These are phyloP conservation scores for Neodiprion lecontei DNA, from an alignment of 1,140 invertebrate species.

Conservation along the genomic window DNA sequence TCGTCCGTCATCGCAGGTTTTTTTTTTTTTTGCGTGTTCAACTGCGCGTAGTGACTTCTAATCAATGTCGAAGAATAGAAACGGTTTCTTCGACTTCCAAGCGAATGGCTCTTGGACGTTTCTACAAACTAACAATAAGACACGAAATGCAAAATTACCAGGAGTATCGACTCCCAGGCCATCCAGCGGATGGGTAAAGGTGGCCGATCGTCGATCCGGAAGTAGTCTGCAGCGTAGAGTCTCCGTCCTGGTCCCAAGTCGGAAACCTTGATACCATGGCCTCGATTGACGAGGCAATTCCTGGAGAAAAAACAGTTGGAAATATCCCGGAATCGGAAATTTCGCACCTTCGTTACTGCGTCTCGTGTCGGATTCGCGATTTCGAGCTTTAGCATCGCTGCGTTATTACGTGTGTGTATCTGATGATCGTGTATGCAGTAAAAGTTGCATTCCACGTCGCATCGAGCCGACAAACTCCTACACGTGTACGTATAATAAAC, in stretches of 20 bases:
- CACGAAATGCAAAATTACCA: conserved; percentile 60
- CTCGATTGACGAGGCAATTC: conserved; percentile 84
- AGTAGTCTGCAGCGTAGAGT: conserved; percentile 76
- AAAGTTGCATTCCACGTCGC: no score
- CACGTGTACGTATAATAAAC: no score
- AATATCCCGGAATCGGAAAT: background rate
- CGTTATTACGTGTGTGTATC: background rate
- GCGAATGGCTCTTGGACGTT: no score
- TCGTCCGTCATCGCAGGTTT: no score
- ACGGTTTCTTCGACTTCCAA: no score
- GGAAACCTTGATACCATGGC: conserved; percentile 82
- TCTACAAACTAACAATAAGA: no score
- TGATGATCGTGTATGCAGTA: background rate
- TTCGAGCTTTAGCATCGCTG: conserved; percentile 15
- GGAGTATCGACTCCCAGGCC: conserved; percentile 74
- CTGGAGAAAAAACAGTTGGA: conserved; percentile 60
- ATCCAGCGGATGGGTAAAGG: conserved; percentile 76
- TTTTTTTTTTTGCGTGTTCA: no score
- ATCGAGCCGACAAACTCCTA: no score
- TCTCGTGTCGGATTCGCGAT: conserved; percentile 17
- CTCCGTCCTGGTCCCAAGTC: conserved; percentile 75
- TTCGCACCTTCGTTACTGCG: background rate
- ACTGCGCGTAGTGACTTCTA: no score
- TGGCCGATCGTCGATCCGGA: conserved; percentile 67
- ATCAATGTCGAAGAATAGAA: no score